Evolutionary conservation across 2,797 vertebrate genomes (phyloP).

Genomic region (Acrocephalus scirpaceus): DNA sequence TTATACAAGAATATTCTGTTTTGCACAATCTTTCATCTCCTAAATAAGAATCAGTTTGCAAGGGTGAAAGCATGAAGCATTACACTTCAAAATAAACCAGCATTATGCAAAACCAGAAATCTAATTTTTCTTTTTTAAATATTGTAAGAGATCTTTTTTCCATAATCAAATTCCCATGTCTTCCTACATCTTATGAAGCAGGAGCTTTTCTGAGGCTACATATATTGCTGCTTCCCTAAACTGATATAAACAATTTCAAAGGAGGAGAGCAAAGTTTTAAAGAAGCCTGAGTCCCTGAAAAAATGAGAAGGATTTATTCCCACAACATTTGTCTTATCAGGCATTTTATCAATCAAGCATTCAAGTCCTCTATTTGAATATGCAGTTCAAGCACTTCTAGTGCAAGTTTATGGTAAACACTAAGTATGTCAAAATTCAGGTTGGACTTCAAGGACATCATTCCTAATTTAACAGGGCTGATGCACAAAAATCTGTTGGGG

Average conservation of each 20-base stretch:
- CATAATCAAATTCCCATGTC: neutral
- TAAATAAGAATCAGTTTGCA: conserved; percentile 35
- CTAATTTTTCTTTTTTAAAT: conserved; percentile 23
- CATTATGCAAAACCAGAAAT: conserved; percentile 28
- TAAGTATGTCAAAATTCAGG: neutral
- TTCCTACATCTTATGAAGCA: neutral
- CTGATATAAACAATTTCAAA: neutral
- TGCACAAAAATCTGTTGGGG: neutral
- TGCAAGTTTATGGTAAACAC: neutral
- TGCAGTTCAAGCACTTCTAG: neutral
- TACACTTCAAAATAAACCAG: conserved; percentile 14
- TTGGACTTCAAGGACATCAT: neutral
- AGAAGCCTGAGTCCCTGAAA: neutral
- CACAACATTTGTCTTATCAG: neutral
- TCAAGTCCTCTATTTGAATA: neutral
- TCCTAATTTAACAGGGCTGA: neutral
- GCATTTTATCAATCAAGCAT: neutral
- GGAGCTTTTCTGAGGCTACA: neutral
- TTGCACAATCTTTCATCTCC: conserved; percentile 8
- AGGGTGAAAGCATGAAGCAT: neutral
- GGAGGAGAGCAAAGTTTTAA: neutral
- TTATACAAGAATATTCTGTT: neutral
- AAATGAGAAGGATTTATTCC: neutral
- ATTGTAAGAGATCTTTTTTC: neutral
- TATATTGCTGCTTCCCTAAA: neutral